Percentiles rank a stretch among this genome's conserved stretches.
phyloP scores from a whole-genome alignment of 2,888 invertebrate genomes.

The Epistrophe grossulariae region DNA sequence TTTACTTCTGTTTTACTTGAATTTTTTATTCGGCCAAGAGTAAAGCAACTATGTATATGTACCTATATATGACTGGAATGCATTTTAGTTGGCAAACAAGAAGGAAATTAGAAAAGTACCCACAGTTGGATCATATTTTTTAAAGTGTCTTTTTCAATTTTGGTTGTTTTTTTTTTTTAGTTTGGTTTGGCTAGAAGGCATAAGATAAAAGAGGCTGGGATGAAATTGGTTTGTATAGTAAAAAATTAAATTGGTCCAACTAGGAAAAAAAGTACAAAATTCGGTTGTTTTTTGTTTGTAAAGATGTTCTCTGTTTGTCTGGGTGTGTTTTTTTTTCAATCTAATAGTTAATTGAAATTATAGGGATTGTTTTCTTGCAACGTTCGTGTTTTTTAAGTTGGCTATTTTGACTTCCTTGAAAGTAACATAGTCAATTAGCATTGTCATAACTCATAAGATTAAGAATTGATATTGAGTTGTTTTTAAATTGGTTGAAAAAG shows the following conservation, averaged over 20 bases:
- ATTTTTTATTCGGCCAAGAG: neutral
- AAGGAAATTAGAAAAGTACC: constrained; percentile 16
- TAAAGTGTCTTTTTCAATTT: constrained; percentile 25
- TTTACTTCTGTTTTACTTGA: neutral
- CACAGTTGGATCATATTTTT: constrained; percentile 26
- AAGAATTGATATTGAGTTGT: too few relatives aligned
- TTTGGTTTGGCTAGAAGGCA: constrained; percentile 1
- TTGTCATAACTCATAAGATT: too few relatives aligned
- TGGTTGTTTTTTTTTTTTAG: neutral
- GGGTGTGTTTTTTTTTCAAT: neutral
- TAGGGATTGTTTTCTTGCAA: neutral
- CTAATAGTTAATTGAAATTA: neutral
- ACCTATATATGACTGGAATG: constrained; percentile 10
- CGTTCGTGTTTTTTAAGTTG: too few relatives aligned
- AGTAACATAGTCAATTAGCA: too few relatives aligned
- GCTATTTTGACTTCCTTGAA: too few relatives aligned
- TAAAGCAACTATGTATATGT: neutral
- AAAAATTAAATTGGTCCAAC: neutral
- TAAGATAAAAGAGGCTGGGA: neutral
- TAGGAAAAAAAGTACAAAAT: neutral
- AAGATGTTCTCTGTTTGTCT: too few relatives aligned
- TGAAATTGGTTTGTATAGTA: neutral
- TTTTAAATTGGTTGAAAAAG: too few relatives aligned
- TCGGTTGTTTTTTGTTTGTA: neutral
- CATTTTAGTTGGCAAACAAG: constrained; percentile 38